Conservation (phyloP, 2,113 vertebrate genomes). For the Carollia perspicillata region DNA sequence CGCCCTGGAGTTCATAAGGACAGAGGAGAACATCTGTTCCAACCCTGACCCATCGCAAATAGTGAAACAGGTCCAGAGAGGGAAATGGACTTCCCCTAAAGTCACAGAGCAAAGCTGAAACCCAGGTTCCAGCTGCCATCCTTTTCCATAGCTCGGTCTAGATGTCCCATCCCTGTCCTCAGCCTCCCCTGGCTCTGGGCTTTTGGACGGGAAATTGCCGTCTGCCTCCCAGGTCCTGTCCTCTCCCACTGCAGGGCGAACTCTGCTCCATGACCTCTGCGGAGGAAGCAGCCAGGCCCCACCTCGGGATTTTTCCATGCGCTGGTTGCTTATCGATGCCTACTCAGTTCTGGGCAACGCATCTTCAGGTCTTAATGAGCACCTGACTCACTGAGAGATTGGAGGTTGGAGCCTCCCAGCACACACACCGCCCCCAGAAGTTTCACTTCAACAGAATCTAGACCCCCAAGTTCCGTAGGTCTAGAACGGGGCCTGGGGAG, state of each 20-base stretch:
- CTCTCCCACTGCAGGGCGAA: neutral
- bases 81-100: neutral
- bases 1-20: neutral
- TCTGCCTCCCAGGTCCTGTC: neutral
- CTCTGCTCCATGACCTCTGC: neutral
- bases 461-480: neutral
- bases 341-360: neutral
- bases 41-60: neutral
- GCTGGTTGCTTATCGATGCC: neutral
- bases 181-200: rapidly evolving
- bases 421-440: rapidly evolving
- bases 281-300: neutral
- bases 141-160: neutral
- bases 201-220: neutral
- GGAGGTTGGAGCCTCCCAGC: neutral
- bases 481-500: neutral
- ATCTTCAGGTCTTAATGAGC: neutral
- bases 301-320: neutral
- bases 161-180: neutral
- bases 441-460: too few species aligned
- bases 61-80: neutral
- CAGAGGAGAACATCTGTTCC: neutral
- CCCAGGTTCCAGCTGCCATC: neutral
- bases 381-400: neutral
- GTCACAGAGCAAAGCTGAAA: neutral